A percentile compares a stretch with the other conserved stretches of the same genome.
Evolutionary conservation across 2,113 vertebrate genomes (phyloP).

Genomic region (Myrmecobius fasciatus): DNA sequence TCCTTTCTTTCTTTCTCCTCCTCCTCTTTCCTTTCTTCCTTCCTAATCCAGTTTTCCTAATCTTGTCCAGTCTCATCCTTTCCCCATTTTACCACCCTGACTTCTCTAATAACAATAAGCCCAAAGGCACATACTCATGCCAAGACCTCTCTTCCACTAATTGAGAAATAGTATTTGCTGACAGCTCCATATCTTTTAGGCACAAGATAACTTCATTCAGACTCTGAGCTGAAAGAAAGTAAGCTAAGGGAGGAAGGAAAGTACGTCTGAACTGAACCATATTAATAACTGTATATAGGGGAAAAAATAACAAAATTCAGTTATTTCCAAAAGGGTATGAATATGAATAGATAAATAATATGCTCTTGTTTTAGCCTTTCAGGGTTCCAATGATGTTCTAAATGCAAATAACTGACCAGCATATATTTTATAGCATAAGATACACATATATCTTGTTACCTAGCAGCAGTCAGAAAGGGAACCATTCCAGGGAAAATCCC

Average conservation of each 20-base stretch:
- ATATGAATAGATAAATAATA: background rate
- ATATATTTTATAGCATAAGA: background rate
- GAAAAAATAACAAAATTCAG: background rate
- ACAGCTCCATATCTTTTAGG: background rate
- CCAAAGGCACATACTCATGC: background rate
- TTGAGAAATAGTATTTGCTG: background rate
- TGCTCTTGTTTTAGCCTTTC: slow-evolving; percentile 1
- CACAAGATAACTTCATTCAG: background rate
- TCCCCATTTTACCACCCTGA: background rate
- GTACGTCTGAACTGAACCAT: background rate
- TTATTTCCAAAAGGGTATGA: background rate
- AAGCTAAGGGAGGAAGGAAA: background rate
- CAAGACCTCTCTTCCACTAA: background rate
- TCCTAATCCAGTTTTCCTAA: background rate
- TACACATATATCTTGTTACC: background rate
- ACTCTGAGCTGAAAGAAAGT: background rate
- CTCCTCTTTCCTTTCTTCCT: too few relatives aligned
- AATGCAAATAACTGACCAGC: background rate
- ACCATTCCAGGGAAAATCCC: background rate
- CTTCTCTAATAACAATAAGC: background rate
- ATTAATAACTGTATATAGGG: background rate
- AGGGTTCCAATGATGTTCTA: background rate
- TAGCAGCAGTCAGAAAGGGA: background rate
- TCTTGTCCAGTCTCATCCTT: background rate
- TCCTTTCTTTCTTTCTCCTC: background rate